These are phyloP conservation scores for Polylopha cassiicola DNA, from an alignment of 2,888 invertebrate species.

Conservation along the genomic window DNA sequence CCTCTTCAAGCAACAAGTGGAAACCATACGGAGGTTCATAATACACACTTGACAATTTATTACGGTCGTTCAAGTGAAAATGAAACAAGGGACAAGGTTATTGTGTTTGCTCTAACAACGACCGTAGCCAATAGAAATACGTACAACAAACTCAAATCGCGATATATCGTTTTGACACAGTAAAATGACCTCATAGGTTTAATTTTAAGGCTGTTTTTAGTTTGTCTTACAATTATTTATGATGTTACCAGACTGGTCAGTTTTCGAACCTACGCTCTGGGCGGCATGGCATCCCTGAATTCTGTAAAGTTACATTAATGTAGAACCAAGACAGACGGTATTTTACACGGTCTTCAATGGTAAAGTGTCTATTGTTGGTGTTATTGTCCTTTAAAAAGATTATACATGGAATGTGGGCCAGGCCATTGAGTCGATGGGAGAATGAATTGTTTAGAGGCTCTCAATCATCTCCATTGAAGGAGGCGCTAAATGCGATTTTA, in stretches of 20 bases:
- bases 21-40: slow-evolving; percentile 35
- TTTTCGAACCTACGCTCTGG: slow-evolving; percentile 45
- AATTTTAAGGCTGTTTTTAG: slow-evolving; percentile 23
- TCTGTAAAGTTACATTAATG: slow-evolving; percentile 68
- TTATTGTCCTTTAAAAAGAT: slow-evolving; percentile 66
- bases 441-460: slow-evolving; percentile 69
- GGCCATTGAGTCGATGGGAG: slow-evolving; percentile 59
- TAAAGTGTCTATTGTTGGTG: slow-evolving; percentile 57
- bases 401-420: slow-evolving; percentile 67
- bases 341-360: slow-evolving; percentile 57
- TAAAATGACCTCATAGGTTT: slow-evolving; percentile 24
- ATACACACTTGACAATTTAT: slow-evolving; percentile 58
- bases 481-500: slow-evolving; percentile 73
- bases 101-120: slow-evolving; percentile 52
- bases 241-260: slow-evolving; percentile 19
- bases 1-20: slow-evolving; percentile 41
- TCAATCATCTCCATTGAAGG: slow-evolving; percentile 71
- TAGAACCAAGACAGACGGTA: slow-evolving; percentile 53
- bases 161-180: not conserved
- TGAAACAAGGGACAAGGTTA: slow-evolving; percentile 43
- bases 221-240: not conserved
- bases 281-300: slow-evolving; percentile 61
- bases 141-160: slow-evolving; percentile 42
- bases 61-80: slow-evolving; percentile 52
- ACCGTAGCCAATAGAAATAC: slow-evolving; percentile 59